Conservation (phyloP, 2,113 vertebrate species). For the Alligator mississippiensis region DNA sequence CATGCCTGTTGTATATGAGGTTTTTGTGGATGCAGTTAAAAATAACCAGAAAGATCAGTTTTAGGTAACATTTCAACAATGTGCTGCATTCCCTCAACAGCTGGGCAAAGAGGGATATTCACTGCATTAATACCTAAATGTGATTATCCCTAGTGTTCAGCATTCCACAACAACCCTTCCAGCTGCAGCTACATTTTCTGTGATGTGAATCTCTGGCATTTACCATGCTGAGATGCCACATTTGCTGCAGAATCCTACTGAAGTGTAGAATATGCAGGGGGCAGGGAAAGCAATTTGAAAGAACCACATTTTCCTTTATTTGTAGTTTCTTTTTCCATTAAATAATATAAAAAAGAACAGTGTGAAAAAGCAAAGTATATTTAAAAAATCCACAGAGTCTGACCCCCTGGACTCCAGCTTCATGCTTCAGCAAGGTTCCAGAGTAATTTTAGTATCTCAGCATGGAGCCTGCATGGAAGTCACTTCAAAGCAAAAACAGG, state of each 20-base stretch:
- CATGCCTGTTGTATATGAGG: not conserved
- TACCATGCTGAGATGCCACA: not conserved
- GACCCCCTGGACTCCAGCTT: not conserved
- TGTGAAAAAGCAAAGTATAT: not conserved
- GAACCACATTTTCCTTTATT: not conserved
- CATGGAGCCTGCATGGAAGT: not conserved
- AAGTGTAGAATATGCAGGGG: not conserved
- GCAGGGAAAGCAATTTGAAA: not conserved
- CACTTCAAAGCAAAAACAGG: not conserved
- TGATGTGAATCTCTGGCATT: not conserved
- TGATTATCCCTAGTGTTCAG: not conserved
- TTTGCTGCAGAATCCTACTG: not conserved
- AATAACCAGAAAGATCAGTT: not conserved
- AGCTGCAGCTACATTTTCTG: not conserved
- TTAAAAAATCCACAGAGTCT: not conserved
- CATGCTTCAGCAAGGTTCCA: not conserved
- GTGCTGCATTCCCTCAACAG: not conserved
- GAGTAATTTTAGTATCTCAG: slow-evolving; percentile 3
- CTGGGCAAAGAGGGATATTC: not conserved
- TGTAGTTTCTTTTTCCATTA: not conserved
- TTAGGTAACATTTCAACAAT: not conserved
- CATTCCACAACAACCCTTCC: not conserved
- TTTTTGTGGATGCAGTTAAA: not conserved
- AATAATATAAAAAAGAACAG: not conserved
- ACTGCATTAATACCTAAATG: not conserved